These are phyloP conservation scores for Chalcis sispes DNA, from an alignment of 2,888 invertebrate genomes.

Conservation along the genomic window DNA sequence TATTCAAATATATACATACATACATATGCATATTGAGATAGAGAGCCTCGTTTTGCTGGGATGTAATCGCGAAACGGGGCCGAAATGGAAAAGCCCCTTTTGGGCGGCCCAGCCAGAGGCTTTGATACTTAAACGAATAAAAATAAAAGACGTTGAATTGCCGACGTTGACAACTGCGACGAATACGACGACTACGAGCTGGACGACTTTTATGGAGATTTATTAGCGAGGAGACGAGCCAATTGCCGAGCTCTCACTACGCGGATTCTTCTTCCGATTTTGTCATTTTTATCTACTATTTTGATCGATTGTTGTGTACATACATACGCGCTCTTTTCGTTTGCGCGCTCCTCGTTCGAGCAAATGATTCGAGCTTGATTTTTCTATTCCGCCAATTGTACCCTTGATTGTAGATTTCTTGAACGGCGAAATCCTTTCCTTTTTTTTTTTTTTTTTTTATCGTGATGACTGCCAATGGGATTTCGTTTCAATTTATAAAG, in stretches of 20 bases:
- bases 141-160: neutral
- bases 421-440: neutral
- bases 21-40: no score
- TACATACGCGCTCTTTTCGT: neutral
- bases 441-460: neutral
- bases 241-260: neutral
- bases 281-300: conserved; percentile 31
- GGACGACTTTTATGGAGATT: no score
- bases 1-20: no score
- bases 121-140: conserved; percentile 53
- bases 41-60: neutral
- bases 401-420: no score
- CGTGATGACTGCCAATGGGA: neutral
- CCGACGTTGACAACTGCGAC: conserved; percentile 5
- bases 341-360: conserved; percentile 27
- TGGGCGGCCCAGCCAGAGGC: conserved; percentile 36
- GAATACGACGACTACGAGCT: conserved; percentile 9
- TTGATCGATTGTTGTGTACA: neutral
- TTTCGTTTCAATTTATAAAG: no score
- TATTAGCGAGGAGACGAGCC: neutral
- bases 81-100: neutral
- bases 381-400: neutral
- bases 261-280: conserved; percentile 28
- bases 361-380: neutral
- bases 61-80: neutral